Evolutionary conservation across 64 coral and sea anemone species (phyloP).

Genomic region (Orbicella faveolata): DNA sequence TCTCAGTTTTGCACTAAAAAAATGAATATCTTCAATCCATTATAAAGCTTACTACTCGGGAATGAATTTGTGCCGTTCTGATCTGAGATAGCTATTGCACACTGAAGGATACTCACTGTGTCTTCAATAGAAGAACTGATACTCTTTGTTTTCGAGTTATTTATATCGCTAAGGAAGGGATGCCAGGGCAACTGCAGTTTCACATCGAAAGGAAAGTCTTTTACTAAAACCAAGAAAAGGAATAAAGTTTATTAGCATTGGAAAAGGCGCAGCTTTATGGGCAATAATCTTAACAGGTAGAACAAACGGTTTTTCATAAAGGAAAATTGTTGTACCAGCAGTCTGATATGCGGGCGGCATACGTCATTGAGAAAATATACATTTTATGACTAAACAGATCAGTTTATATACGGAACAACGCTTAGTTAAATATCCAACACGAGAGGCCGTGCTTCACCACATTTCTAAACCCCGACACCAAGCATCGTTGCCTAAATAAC

Average conservation of each 20-base stretch:
- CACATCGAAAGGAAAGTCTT: conserved; percentile 63
- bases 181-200: conserved; percentile 55
- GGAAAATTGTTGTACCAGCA: too few relatives aligned
- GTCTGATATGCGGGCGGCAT: too few relatives aligned
- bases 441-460: too few relatives aligned
- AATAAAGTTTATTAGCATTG: background rate
- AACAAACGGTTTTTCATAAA: background rate
- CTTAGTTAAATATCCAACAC: too few relatives aligned
- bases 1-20: background rate
- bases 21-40: too few relatives aligned
- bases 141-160: conserved; percentile 24
- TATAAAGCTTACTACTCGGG: too few relatives aligned
- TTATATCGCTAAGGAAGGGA: conserved; percentile 41
- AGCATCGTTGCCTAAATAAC: too few relatives aligned
- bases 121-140: conserved; percentile 38
- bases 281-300: background rate
- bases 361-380: background rate
- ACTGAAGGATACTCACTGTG: conserved; percentile 20
- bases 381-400: background rate
- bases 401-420: too few relatives aligned
- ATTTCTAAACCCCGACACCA: too few relatives aligned
- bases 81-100: too few relatives aligned
- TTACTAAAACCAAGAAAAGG: conserved; percentile 7
- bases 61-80: too few relatives aligned
- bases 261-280: background rate